phyloP scores from a whole-genome alignment of 2,113 vertebrate genomes.

The Catharus minimus region DNA sequence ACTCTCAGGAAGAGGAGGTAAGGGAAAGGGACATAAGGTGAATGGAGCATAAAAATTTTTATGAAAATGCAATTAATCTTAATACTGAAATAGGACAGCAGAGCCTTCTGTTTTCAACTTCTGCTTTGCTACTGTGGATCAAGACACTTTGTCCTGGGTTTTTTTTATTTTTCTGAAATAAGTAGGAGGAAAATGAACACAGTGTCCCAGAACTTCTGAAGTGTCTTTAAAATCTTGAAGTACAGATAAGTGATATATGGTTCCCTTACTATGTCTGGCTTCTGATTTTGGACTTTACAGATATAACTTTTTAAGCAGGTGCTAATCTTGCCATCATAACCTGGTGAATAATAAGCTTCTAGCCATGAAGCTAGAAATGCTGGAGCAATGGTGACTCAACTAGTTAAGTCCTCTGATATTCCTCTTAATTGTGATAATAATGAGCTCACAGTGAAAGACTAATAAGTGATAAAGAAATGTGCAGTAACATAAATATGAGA shows the following conservation, averaged over 20 bases:
- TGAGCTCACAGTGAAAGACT: neutral
- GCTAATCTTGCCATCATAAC: neutral
- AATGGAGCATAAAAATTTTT: slow-evolving; percentile 49
- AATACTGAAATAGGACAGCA: neutral
- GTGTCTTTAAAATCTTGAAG: neutral
- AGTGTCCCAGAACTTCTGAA: neutral
- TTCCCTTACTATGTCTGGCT: neutral
- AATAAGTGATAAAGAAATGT: neutral
- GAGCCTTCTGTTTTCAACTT: slow-evolving; percentile 20
- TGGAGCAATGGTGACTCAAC: neutral
- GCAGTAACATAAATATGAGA: neutral
- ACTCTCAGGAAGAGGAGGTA: slow-evolving; percentile 5
- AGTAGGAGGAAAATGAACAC: neutral
- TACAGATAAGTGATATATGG: neutral
- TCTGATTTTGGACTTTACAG: neutral
- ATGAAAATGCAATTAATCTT: slow-evolving; percentile 53
- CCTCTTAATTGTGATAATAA: neutral
- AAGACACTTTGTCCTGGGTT: neutral
- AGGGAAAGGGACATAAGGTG: slow-evolving; percentile 29
- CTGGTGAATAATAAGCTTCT: neutral
- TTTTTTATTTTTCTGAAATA: neutral
- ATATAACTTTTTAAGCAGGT: neutral
- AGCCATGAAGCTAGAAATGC: neutral
- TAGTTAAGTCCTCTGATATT: neutral
- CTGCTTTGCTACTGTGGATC: neutral